Conservation (phyloP, 2,113 vertebrate genomes). For the Aphelocoma coerulescens region DNA sequence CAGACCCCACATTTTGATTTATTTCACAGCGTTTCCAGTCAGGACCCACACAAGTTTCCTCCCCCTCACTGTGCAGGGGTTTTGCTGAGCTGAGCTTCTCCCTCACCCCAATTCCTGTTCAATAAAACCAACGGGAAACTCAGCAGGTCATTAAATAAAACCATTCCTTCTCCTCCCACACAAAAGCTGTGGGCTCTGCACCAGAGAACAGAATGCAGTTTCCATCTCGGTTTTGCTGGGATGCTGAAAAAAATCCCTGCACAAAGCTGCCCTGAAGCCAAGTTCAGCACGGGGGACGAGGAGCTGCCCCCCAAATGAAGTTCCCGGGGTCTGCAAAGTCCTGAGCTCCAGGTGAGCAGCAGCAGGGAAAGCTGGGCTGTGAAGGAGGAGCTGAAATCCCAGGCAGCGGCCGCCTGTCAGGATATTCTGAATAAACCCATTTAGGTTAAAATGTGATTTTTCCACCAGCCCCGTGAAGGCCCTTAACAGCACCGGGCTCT, state of each 20-base stretch:
- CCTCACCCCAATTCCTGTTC: neutral
- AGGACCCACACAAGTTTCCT: neutral
- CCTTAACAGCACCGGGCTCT: neutral
- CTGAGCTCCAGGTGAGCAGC: neutral
- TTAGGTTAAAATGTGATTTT: neutral
- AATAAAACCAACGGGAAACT: neutral
- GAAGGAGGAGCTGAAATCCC: neutral
- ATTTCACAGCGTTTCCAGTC: neutral
- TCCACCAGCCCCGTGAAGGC: neutral
- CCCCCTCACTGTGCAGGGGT: fast-evolving
- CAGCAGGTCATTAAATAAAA: slow-evolving; percentile 28
- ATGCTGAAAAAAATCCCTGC: neutral
- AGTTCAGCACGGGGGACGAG: fast-evolving
- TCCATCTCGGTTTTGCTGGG: neutral
- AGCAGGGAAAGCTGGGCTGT: neutral
- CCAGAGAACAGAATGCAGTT: neutral
- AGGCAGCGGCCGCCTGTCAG: neutral
- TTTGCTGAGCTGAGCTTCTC: slow-evolving; percentile 18
- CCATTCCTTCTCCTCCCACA: slow-evolving; percentile 4
- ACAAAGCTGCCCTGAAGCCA: neutral
- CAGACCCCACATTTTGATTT: neutral
- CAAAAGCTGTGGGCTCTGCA: neutral
- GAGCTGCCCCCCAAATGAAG: neutral
- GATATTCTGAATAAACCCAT: neutral
- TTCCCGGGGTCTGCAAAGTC: neutral